Base-by-base conservation (phyloP, 2,113 vertebrate species). In the Charina bottae region DNA sequence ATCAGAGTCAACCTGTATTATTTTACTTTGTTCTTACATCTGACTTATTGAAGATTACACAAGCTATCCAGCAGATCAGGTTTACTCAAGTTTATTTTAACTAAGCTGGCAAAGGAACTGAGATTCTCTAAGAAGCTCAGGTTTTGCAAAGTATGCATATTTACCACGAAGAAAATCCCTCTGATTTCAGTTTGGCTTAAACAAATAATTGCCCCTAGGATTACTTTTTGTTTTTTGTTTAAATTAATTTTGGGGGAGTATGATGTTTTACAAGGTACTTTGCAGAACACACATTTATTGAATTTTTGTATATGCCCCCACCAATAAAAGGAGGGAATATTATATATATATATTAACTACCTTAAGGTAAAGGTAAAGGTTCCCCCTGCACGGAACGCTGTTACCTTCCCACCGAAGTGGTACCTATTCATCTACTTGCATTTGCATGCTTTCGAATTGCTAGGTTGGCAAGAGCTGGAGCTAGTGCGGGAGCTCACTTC, bases 31-130 rank as follows among this genome's bases (percentile, higher is more conserved):
- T 64, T 89, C 46, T 12, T 89, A 89, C 24, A 89, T 53, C 17
- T 78, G 33, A 78, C 17, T 78, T 42, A 37, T 42, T 78, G 72
- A 78, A 78, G 42, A 42, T 78, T 78, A 78, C 7, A 78, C 72
- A 37, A 78, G 72, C 9, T 78, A 78, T 78, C 33, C 72, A 64
- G 24, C 37, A 88, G 28, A 21, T 89, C 59, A 21, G 59, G 15
- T 64, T 89, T 89, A n/a, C 1, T 0, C 46, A 53, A 89, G 59
- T 89, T 88, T 88, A 88, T 62, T 88, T 88, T 88, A 49, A 88
- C 37, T 88, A 60, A 62, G 56, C 58, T 87, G 84, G 56, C 21
- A 24, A 87, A 87, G 56, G 8, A 88, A 88, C 1, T 46, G 58
- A 88, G 87, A 42, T 88, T 26, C 23, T 26, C 7, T 60, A 88